Evolutionary conservation across 1,140 invertebrate species (phyloP), one percentile per base, ranked within the genome.

Genomic region (Hormaphis cornu): DNA sequence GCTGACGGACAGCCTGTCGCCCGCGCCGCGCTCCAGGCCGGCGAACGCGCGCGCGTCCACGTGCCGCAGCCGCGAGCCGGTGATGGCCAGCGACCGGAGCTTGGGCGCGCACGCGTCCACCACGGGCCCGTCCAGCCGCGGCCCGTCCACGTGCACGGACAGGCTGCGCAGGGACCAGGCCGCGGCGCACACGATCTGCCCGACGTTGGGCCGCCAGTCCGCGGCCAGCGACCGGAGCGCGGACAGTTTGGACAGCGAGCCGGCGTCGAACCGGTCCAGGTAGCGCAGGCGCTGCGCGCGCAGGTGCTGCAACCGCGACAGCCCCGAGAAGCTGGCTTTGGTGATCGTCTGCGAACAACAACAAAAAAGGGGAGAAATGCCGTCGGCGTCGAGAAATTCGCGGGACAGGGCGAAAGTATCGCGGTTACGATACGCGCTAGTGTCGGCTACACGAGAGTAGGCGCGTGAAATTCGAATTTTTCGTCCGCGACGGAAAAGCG

Each of bases 61-160:
- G 37, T 77, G 80, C 72, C 84, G 83, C 46, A 93, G 80, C 73
- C 85, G 84, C 44, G 76, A 76, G 14, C 91, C 91, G 50, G 85
- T 88, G 59, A 94, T 87, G 74, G 90, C 88, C 26, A 94, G 77
- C 71, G 90, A 85, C 66, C 86, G 83, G 16, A 94, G 80, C 75
- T 91, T 91, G 7, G 86, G 84, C 16, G 84, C 84, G 53, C 87
- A 88, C 1, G 71, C 59, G 8, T 72, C 72, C 3, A 70, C 35
- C 22, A 76, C 58, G 28, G 75, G 75, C 30, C 75, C 75, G 0
- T 88, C 71, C 85, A 83, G 16, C 85, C 85, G 61, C 90, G 81
- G 10, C 73, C 92, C 89, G 53, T 85, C 83, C 73, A 91, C 83
- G 74, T 89, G 83, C 48, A 90, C 83, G 40, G 85, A 82, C 20